A percentile compares a stretch with the other conserved stretches of the same genome.
These are phyloP conservation scores for Penaeus japonicus DNA, from an alignment of 1,140 invertebrate species.

Conservation along the genomic window DNA sequence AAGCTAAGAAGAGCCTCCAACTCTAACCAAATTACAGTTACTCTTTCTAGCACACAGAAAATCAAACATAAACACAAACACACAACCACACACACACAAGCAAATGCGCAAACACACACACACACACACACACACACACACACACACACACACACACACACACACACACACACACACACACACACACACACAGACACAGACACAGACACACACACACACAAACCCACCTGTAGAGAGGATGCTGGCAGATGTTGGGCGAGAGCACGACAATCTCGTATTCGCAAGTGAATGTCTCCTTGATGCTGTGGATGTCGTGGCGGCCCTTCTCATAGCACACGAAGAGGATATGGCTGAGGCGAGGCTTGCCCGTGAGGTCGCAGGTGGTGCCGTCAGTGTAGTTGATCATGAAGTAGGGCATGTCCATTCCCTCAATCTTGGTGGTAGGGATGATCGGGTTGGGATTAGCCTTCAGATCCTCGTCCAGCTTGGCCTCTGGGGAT, in stretches of 20 bases:
- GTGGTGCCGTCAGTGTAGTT: constrained; percentile 77
- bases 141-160: neutral
- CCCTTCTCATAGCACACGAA: constrained; percentile 80
- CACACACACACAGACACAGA: neutral
- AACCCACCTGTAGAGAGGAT: constrained; percentile 82
- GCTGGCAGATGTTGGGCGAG: constrained; percentile 83
- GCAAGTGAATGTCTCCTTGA: constrained; percentile 93
- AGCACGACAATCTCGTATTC: constrained; percentile 92
- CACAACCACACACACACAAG: no score
- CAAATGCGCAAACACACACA: neutral
- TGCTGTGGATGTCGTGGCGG: constrained; percentile 85
- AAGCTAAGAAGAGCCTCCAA: no score
- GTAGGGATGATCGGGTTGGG: constrained; percentile 63
- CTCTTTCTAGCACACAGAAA: no score
- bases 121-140: neutral
- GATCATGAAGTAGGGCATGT: constrained; percentile 77
- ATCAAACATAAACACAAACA: no score
- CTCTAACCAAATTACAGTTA: no score
- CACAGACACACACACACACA: neutral
- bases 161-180: constrained; percentile 60
- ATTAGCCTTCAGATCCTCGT: constrained; percentile 56
- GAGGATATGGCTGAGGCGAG: constrained; percentile 79
- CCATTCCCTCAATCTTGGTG: constrained; percentile 85
- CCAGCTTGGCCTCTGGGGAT: constrained; percentile 46
- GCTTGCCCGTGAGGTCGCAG: constrained; percentile 90